Conservation (phyloP, 2,113 vertebrate genomes). For the Dipodomys stephensi region DNA sequence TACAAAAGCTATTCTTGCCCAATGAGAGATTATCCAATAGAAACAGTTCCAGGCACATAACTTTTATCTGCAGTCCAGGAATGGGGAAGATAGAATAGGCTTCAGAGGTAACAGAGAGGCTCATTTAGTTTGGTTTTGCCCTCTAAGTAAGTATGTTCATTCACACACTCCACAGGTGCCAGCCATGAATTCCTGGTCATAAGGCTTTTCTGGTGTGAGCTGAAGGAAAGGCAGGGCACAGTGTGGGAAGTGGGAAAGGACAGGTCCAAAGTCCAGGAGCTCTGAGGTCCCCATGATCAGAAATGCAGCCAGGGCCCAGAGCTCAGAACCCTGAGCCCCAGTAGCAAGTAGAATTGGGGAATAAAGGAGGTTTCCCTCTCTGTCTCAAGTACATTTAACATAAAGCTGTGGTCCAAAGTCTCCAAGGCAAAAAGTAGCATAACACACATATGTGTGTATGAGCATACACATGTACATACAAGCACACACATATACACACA, state of each 20-base stretch:
- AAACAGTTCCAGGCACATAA: neutral
- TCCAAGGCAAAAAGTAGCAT: neutral
- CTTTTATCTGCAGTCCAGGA: neutral
- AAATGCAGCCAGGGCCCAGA: neutral
- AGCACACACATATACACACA: neutral
- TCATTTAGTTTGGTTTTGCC: neutral
- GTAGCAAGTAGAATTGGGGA: neutral
- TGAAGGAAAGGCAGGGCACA: neutral
- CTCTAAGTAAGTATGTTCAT: slow-evolving; percentile 39
- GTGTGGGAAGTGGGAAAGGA: neutral
- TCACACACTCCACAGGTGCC: neutral
- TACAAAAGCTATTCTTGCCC: neutral
- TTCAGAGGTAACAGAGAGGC: slow-evolving; percentile 17
- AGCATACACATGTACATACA: neutral
- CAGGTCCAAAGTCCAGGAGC: neutral
- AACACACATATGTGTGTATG: accelerated
- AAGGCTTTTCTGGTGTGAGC: neutral
- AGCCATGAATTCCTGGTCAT: neutral
- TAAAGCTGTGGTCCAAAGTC: neutral
- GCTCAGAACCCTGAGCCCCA: neutral
- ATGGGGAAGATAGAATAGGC: neutral
- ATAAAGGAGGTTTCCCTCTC: neutral
- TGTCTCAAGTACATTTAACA: neutral
- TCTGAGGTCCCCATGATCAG: neutral
- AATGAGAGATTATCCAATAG: neutral